These are phyloP conservation scores for Glandiceps talaboti DNA, from an alignment of 53 echinoderm and acorn worm species.

Conservation along the genomic window DNA sequence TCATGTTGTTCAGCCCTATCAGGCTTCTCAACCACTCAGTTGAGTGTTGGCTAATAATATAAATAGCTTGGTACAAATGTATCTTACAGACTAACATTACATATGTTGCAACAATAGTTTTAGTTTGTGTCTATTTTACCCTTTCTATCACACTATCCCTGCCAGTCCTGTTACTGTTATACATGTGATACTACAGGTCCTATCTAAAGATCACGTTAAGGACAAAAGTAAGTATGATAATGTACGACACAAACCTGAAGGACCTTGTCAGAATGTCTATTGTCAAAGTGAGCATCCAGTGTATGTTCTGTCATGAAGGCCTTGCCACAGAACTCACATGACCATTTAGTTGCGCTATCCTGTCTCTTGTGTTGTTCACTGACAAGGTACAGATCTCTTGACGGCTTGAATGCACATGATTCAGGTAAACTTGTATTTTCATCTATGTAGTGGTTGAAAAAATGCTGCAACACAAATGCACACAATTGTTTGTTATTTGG, in stretches of 20 bases:
- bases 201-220: too few relatives aligned
- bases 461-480: not conserved
- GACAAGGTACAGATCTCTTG: conserved; percentile 47
- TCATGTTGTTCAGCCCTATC: too few relatives aligned
- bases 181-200: too few relatives aligned
- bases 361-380: conserved; percentile 48
- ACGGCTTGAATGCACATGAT: conserved; percentile 34
- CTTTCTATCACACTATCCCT: too few relatives aligned
- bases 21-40: too few relatives aligned
- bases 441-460: not conserved
- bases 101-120: too few relatives aligned
- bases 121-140: too few relatives aligned
- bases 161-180: too few relatives aligned
- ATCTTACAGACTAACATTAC: too few relatives aligned
- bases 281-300: conserved; percentile 54
- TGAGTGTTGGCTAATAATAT: too few relatives aligned
- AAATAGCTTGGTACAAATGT: too few relatives aligned
- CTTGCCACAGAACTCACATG: conserved; percentile 85
- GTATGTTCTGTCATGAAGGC: conserved; percentile 44
- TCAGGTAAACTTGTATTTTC: not conserved
- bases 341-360: conserved; percentile 48
- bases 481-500: not conserved
- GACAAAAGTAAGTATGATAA: too few relatives aligned
- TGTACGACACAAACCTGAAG: conserved; percentile 15
- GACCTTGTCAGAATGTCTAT: conserved; percentile 40